Conservation (phyloP, 2,797 vertebrate genomes). For the Lagodon rhomboides region DNA sequence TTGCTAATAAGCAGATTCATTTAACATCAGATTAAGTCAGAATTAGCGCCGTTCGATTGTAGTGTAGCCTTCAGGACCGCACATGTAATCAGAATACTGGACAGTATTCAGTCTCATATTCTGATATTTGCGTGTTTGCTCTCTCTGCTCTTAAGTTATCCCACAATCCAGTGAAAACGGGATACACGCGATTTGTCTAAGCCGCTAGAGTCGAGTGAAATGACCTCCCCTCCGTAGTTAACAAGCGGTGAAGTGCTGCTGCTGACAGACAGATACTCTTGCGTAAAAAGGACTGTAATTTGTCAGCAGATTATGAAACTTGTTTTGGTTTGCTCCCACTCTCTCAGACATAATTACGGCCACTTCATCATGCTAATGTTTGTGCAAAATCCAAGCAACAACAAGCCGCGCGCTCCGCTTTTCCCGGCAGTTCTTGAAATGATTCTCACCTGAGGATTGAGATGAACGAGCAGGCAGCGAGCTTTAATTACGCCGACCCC, state of each 20-base stretch:
- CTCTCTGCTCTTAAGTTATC: neutral
- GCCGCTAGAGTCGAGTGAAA: neutral
- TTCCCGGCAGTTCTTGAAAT: slow-evolving; percentile 8
- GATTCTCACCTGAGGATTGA: slow-evolving; percentile 55
- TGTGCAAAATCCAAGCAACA: slow-evolving; percentile 40
- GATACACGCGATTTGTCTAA: neutral
- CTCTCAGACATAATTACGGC: slow-evolving; percentile 49
- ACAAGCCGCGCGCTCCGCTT: slow-evolving; percentile 24
- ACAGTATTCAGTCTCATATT: neutral
- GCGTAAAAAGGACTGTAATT: slow-evolving; percentile 5
- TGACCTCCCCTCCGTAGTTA: neutral
- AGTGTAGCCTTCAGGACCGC: neutral
- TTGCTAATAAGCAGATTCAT: neutral
- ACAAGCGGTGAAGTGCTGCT: neutral
- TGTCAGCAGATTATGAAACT: slow-evolving; percentile 32
- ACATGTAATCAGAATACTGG: neutral
- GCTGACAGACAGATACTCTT: slow-evolving; percentile 3
- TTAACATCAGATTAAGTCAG: neutral
- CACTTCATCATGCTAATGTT: slow-evolving; percentile 28
- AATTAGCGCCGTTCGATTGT: neutral
- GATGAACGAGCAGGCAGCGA: slow-evolving; percentile 36
- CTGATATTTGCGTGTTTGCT: neutral
- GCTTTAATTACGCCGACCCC: slow-evolving; percentile 40
- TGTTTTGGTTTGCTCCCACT: slow-evolving; percentile 41
- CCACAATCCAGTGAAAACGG: neutral